Evolutionary conservation across 1,140 invertebrate genomes (phyloP).

Genomic region (Caenorhabditis tropicalis): DNA sequence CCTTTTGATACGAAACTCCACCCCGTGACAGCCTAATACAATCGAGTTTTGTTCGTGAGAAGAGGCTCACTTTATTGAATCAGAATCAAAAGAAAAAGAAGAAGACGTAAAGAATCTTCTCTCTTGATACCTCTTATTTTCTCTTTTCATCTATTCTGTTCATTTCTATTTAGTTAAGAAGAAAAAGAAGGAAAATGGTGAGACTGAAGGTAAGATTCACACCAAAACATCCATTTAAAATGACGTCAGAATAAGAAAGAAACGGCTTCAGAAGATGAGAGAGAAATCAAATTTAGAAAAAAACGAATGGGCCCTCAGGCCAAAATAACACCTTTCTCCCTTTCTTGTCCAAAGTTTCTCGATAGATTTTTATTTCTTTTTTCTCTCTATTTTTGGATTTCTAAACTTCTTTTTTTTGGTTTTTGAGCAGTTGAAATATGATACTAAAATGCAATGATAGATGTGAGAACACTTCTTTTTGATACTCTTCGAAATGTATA

Average conservation of each 20-base stretch:
- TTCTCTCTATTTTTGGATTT: not conserved
- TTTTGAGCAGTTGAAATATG: not conserved
- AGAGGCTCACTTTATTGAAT: constrained; percentile 15
- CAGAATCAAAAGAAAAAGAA: not conserved
- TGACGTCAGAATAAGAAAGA: not conserved
- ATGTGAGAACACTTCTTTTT: not conserved
- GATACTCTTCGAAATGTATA: not conserved
- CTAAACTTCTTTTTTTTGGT: not conserved
- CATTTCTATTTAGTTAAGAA: not conserved
- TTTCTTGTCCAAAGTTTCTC: not conserved
- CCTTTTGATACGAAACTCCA: constrained; percentile 28
- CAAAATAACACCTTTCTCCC: constrained; percentile 3
- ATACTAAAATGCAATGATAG: constrained; percentile 28
- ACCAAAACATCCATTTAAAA: not conserved
- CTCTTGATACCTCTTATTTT: not conserved
- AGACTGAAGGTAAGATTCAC: not conserved
- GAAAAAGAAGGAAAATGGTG: not conserved
- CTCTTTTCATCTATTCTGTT: not conserved
- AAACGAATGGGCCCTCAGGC: not conserved
- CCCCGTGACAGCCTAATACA: constrained; percentile 22
- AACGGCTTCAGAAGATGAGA: not conserved
- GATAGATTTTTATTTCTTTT: not conserved
- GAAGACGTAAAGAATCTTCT: constrained; percentile 7
- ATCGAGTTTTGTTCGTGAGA: constrained; percentile 26
- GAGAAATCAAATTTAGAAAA: constrained; percentile 31